Base-by-base conservation (phyloP, 2,797 vertebrate genomes). In the Dendrocincla tyrannina region DNA sequence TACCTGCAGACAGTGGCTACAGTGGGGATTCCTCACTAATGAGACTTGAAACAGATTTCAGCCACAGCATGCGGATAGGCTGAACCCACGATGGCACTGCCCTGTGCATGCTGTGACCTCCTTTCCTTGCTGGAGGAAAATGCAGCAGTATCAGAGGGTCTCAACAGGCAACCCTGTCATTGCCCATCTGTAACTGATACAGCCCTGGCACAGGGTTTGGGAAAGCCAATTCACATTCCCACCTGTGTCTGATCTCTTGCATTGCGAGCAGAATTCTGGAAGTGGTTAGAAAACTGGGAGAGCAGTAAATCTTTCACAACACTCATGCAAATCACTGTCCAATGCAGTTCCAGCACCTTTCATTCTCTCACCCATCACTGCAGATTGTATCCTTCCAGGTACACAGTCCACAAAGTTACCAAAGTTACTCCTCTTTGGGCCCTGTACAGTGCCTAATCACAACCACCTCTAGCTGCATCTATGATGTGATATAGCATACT, bases 121-220 rank as follows among this genome's bases (percentile, higher is more conserved):
- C 62, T 88, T 91, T 96, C 56, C 72, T 89, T 75, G 15, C 79
- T 32, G 37, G 15, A 78, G 58, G 88, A 86, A 62, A 68, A 35
- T 27, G 37, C 49, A 80, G 68, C 52, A 84, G 41, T 49, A 53
- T 41, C 37, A 93, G 53, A 84, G 33, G 25, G 33, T 74, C 58
- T 85, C 74, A 94, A 74, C 39, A 84, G 76, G 64, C 56, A 62
- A 56, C 83, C 52, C 56, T 74, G 69, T 44, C 0, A 0, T 33
- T 86, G 69, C 7, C 56, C 46, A 77, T 41, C 58, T 67, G 27
- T 56, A 72, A 60, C 13, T 13, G 37, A 47, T 41, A 70, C 1
- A 63, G 41, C 44, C 52, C 52, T 53, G 41, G 30, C 41, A 59
- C 2, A 9, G 5, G 2, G 18, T 3, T 77, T 37, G 32, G 17